Evolutionary conservation across 2,113 vertebrate genomes (phyloP).

Genomic region (Sus scrofa): DNA sequence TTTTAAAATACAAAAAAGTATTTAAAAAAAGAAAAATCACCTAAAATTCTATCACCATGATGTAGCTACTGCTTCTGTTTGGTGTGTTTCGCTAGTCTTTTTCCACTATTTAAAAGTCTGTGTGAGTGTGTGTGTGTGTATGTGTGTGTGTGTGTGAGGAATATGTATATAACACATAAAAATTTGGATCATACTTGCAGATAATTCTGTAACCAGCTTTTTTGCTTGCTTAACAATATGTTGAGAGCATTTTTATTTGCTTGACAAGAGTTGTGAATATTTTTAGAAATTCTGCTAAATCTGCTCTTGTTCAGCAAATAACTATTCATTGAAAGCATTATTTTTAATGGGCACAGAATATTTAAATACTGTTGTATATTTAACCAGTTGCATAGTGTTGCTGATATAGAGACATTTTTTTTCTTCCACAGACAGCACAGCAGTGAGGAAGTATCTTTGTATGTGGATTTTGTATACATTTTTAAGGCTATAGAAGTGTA

Average conservation of each 20-base stretch:
- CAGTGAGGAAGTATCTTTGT: not conserved
- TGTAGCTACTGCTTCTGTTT: not conserved
- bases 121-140: not conserved
- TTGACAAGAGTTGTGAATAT: conserved; percentile 42
- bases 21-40: conserved; percentile 48
- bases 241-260: conserved; percentile 56
- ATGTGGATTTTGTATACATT: conserved; percentile 36
- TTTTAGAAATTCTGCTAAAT: conserved; percentile 56
- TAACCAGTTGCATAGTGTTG: not conserved
- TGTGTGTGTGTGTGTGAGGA: not conserved
- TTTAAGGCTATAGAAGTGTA: conserved; percentile 12
- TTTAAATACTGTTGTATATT: conserved; percentile 28
- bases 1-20: conserved; percentile 54
- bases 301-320: conserved; percentile 54
- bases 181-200: not conserved
- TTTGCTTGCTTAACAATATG: conserved; percentile 55
- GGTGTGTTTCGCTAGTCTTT: not conserved
- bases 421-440: not conserved
- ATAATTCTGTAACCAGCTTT: not conserved
- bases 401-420: not conserved
- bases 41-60: not conserved
- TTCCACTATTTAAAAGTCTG: not conserved
- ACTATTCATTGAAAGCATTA: conserved; percentile 9
- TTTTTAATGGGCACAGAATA: conserved; percentile 37
- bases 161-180: not conserved